Percentiles rank a stretch among this genome's conserved stretches.
phyloP scores from a whole-genome alignment of 2,888 invertebrate genomes.

The Caenorhabditis plicata region DNA sequence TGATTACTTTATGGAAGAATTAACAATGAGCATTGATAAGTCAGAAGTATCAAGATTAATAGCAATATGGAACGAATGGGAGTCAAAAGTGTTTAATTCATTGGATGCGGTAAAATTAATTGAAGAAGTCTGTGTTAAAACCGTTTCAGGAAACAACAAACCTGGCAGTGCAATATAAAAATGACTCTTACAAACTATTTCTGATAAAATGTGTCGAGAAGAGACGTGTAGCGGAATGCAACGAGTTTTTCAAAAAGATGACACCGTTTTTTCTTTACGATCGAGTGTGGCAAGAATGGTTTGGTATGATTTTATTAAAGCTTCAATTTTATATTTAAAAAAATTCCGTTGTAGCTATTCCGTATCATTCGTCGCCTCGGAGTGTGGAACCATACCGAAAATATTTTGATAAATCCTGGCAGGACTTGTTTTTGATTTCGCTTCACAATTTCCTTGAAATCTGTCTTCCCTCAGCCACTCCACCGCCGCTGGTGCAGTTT shows the following conservation, averaged over 20 bases:
- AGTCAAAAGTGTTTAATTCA: constrained; percentile 46
- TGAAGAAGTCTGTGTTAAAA: too few relatives aligned
- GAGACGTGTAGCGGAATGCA: constrained; percentile 71
- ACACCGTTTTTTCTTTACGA: constrained; percentile 43
- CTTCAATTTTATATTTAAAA: not conserved
- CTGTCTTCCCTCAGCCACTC: constrained; percentile 73
- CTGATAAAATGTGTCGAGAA: constrained; percentile 82
- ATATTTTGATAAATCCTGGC: constrained; percentile 91
- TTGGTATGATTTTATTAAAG: constrained; percentile 33
- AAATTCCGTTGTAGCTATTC: constrained; percentile 74
- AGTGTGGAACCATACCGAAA: constrained; percentile 83
- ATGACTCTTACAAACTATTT: constrained; percentile 83
- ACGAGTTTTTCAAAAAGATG: constrained; percentile 55
- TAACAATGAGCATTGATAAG: constrained; percentile 50
- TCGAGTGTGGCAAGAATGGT: constrained; percentile 59
- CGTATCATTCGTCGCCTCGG: constrained; percentile 86
- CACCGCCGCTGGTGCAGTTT: constrained; percentile 34
- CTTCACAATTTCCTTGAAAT: constrained; percentile 89
- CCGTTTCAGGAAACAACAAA: constrained; percentile 40
- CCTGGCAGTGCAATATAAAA: constrained; percentile 75
- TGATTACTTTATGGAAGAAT: constrained; percentile 51
- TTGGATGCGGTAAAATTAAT: constrained; percentile 45
- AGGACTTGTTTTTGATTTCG: constrained; percentile 86
- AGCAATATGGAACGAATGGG: constrained; percentile 51
- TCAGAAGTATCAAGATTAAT: constrained; percentile 46